Percentiles rank a stretch among this genome's conserved stretches.
Conservation (phyloP, 1,140 invertebrate species). For the Panagrolaimus sp. region DNA sequence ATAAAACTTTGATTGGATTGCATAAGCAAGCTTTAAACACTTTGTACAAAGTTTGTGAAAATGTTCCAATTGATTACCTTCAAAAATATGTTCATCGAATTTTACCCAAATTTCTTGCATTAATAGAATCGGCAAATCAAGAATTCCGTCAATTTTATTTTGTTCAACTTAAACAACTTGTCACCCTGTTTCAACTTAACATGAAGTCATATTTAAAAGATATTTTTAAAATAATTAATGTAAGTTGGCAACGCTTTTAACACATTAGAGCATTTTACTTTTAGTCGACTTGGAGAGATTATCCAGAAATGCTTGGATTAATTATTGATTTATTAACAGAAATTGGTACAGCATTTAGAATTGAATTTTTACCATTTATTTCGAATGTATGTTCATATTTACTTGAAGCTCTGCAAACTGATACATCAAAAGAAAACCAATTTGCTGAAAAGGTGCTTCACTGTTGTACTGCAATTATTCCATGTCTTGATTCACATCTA, state of each 20-base stretch:
- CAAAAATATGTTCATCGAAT: conserved; percentile 40
- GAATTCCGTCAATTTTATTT: conserved; percentile 70
- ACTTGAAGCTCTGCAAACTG: conserved; percentile 79
- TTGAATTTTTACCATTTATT: conserved; percentile 90
- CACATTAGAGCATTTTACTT: conserved; percentile 13
- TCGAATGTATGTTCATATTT: conserved; percentile 90
- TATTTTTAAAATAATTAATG: conserved; percentile 83
- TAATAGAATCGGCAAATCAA: conserved; percentile 33
- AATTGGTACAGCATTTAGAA: conserved; percentile 84
- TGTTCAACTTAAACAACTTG: conserved; percentile 79
- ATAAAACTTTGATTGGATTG: conserved; percentile 80
- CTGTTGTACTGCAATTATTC: conserved; percentile 68
- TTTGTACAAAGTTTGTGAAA: conserved; percentile 91
- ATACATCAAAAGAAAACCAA: conserved; percentile 74
- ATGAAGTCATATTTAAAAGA: conserved; percentile 90
- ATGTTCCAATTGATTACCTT: conserved; percentile 79
- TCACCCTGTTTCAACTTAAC: conserved; percentile 86
- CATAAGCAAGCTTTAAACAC: conserved; percentile 90
- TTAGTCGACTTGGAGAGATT: conserved; percentile 60
- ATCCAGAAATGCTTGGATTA: conserved; percentile 46
- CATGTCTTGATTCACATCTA: conserved; percentile 88
- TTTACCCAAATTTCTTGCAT: conserved; percentile 38
- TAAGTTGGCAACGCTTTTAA: conserved; percentile 45
- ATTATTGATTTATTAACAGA: conserved; percentile 86
- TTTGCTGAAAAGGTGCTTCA: conserved; percentile 66